Base-by-base conservation (phyloP, 2,797 vertebrate genomes). In the Enteromius paludinosus region DNA sequence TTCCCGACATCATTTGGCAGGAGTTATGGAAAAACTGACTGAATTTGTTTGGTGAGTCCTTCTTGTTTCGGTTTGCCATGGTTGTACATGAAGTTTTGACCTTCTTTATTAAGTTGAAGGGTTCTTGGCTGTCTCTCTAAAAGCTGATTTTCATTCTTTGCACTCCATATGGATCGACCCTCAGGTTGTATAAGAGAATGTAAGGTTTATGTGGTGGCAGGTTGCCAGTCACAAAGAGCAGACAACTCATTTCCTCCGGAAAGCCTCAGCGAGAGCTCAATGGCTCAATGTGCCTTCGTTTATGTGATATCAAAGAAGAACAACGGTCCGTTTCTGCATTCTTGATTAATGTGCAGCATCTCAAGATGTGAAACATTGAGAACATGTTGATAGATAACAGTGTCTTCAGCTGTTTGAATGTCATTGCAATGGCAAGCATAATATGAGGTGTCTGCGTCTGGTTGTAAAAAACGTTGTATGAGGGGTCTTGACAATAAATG, bases 171-270 rank as follows among this genome's bases (percentile, higher is more conserved):
- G 47, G 56, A 79, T 59, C 72, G 82, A 84, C 66, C 62, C 17
- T 59, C 56, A 52, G 65, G 43, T 82, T 79, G 7, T 30, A 70
- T 25, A 66, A 77, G 47, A 82, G 61, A 73, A 74, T 49, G 28
- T 68, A 15, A 81, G 82, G 76, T 83, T 87, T 80, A 86, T 83
- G 81, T 33, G 79, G 52, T 84, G 79, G 79, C 66, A 17, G 35
- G 41, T 80, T 84, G 83, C 84, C 84, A 84, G 68, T 69, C 64
- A 64, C 49, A 79, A 41, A 82, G 65, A 86, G 65, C 43, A 68
- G 64, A 83, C 49, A 20, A 33, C 38, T 77, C 12, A 74, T 86
- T 84, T 84, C 35, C 82, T 80, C 64, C 62, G 70, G 72, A 64
- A 71, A 84, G 74, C 10, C 6, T 15, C 56, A 45, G 28, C 9